These are phyloP conservation scores for Colossoma macropomum DNA, from an alignment of 2,113 vertebrate genomes.

Conservation along the genomic window DNA sequence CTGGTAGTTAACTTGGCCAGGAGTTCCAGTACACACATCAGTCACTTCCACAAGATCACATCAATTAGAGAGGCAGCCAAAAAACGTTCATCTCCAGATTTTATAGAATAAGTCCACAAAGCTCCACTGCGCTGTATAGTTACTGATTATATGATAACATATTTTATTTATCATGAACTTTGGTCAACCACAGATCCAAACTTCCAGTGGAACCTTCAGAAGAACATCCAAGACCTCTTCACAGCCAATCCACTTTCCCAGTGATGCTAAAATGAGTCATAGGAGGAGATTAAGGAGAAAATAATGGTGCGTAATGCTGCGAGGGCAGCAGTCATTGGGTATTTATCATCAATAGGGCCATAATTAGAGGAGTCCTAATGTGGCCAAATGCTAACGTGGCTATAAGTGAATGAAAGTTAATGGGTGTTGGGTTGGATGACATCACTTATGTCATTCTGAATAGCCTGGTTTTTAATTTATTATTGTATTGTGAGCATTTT, in stretches of 20 bases:
- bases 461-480: not conserved
- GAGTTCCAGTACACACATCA: not conserved
- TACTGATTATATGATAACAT: not conserved
- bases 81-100: not conserved
- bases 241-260: not conserved
- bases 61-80: not conserved
- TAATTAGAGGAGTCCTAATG: not conserved
- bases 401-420: not conserved
- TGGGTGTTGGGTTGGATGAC: not conserved
- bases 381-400: not conserved
- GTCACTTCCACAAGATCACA: not conserved
- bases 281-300: not conserved
- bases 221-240: not conserved
- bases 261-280: not conserved
- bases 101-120: not conserved
- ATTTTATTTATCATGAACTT: not conserved
- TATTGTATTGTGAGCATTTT: not conserved
- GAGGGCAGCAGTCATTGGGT: not conserved
- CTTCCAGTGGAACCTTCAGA: not conserved
- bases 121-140: not conserved
- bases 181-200: not conserved
- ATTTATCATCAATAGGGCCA: not conserved
- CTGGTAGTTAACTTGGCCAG: too few species aligned
- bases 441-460: not conserved
- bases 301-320: not conserved